A percentile compares a stretch with the other conserved stretches of the same genome.
phyloP scores from a whole-genome alignment of 1,140 invertebrate genomes.

The Drosophila paulistorum region DNA sequence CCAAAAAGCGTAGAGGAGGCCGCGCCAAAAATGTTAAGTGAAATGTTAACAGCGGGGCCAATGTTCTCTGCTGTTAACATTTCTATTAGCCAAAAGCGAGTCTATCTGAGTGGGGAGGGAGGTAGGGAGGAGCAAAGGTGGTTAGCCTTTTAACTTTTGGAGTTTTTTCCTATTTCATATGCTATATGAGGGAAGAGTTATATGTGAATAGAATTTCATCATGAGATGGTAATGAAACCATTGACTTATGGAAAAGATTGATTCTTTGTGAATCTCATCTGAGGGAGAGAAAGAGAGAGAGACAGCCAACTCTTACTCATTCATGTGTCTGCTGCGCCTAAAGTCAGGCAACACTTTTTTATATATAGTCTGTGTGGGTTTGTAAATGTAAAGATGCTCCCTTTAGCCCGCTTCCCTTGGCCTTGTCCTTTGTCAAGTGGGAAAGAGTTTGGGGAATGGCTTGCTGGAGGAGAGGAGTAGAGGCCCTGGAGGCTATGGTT shows the following conservation, averaged over 20 bases:
- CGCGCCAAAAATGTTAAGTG: constrained; percentile 75
- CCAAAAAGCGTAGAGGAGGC: constrained; percentile 16
- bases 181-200: no score
- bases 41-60: constrained; percentile 66
- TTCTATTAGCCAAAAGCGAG: constrained; percentile 55
- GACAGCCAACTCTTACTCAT: neutral
- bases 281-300: no score
- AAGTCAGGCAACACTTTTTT: constrained; percentile 2
- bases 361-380: no score
- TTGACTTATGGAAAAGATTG: neutral
- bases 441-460: no score
- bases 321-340: neutral
- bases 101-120: neutral
- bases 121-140: constrained; percentile 5
- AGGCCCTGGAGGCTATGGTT: neutral
- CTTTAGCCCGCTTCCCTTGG: no score
- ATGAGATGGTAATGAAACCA: no score
- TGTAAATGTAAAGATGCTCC: no score
- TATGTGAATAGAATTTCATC: neutral
- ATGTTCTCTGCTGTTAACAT: constrained; percentile 54
- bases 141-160: constrained; percentile 8
- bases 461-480: no score
- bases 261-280: neutral
- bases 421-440: no score
- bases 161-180: no score